Conservation (phyloP, 2,797 vertebrate genomes). For the Helostoma temminkii region DNA sequence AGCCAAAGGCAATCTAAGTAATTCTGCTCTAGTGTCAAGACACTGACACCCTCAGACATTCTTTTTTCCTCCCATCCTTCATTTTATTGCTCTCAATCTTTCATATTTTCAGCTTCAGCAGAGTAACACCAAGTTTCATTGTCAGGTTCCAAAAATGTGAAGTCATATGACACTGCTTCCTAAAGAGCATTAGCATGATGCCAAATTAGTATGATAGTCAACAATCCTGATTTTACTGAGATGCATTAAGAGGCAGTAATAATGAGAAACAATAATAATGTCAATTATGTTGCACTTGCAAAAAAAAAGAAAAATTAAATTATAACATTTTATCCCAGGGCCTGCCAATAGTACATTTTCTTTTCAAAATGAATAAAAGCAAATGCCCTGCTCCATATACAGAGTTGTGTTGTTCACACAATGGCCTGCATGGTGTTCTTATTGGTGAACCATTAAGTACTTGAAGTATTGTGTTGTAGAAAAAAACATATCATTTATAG, state of each 20-base stretch:
- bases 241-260: no score
- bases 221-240: background rate
- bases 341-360: background rate
- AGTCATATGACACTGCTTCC: conserved; percentile 1
- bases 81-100: conserved; percentile 49
- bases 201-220: background rate
- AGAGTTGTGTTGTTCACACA: conserved; percentile 32
- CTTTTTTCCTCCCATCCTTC: conserved; percentile 45
- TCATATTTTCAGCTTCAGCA: conserved; percentile 35
- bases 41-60: conserved; percentile 32
- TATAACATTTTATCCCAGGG: background rate
- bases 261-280: no score
- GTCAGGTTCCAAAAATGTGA: background rate
- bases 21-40: conserved; percentile 68
- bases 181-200: conserved; percentile 6
- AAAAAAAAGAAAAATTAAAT: background rate
- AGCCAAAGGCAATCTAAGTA: conserved; percentile 73
- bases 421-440: no score
- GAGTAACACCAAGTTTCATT: conserved; percentile 18
- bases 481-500: no score
- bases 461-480: conserved; percentile 11
- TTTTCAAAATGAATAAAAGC: conserved; percentile 27
- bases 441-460: conserved; percentile 42
- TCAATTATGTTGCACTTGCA: background rate
- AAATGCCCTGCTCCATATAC: conserved; percentile 18